Evolutionary conservation across 2,888 invertebrate genomes (phyloP).

Genomic region (Amblyjoppa proteus): DNA sequence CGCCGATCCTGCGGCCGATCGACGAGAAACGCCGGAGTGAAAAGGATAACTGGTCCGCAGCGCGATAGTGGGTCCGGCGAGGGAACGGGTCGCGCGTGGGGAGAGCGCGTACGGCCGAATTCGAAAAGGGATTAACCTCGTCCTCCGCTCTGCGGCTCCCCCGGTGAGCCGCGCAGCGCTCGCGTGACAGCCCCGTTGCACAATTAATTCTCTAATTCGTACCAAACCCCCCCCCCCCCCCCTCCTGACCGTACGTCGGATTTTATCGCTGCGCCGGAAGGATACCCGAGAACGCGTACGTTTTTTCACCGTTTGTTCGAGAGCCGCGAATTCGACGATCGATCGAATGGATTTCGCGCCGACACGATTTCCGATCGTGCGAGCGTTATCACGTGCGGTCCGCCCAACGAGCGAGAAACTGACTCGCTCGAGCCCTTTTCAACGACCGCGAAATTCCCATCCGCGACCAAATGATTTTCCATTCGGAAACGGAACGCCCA

Average conservation of each 20-base stretch:
- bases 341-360: slow-evolving; percentile 20
- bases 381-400: not conserved
- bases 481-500: slow-evolving; percentile 11
- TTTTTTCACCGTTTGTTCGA: slow-evolving; percentile 13
- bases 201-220: slow-evolving; percentile 83
- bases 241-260: slow-evolving; percentile 77
- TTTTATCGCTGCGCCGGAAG: slow-evolving; percentile 73
- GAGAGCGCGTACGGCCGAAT: slow-evolving; percentile 24
- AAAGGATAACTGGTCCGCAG: not conserved
- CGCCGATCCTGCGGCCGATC: slow-evolving; percentile 46
- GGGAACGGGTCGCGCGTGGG: slow-evolving; percentile 1
- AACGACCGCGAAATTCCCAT: not conserved
- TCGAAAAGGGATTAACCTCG: slow-evolving; percentile 79
- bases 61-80: not conserved
- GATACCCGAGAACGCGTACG: slow-evolving; percentile 15
- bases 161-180: slow-evolving; percentile 57
- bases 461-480: slow-evolving; percentile 32
- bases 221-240: too few species aligned
- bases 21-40: slow-evolving; percentile 13
- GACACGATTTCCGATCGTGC: not conserved
- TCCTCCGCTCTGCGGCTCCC: slow-evolving; percentile 40
- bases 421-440: slow-evolving; percentile 29
- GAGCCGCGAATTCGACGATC: slow-evolving; percentile 25
- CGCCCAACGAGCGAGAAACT: slow-evolving; percentile 20
- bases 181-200: slow-evolving; percentile 79